Conservation (phyloP, 1,140 invertebrate species). For the Caenorhabditis latens region DNA sequence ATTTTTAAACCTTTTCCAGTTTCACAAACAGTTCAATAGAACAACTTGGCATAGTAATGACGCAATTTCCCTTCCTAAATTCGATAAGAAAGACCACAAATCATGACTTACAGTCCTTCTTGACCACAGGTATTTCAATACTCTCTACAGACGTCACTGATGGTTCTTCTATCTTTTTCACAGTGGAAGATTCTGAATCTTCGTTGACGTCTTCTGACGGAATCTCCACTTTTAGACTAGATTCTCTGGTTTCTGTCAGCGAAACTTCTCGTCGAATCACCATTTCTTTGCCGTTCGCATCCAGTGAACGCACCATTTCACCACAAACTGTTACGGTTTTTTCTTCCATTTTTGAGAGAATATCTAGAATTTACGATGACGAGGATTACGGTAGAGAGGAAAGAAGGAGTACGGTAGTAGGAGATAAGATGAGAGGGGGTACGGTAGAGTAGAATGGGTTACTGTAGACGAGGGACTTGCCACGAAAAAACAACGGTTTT, state of each 20-base stretch:
- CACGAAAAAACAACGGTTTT: too few species aligned
- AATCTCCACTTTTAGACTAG: background rate
- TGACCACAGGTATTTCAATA: background rate
- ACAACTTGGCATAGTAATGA: too few species aligned
- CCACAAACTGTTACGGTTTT: slow-evolving; percentile 21
- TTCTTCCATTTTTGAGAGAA: background rate
- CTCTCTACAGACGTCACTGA: background rate
- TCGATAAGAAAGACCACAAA: background rate
- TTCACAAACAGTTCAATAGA: too few species aligned
- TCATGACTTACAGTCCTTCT: slow-evolving; percentile 42
- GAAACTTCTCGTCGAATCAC: slow-evolving; percentile 15
- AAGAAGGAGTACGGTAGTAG: too few species aligned
- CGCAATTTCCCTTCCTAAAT: too few species aligned
- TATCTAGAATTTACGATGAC: too few species aligned
- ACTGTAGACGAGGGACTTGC: too few species aligned
- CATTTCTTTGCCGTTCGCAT: slow-evolving; percentile 26
- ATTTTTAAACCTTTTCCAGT: too few species aligned
- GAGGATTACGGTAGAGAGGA: too few species aligned
- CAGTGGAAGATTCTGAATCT: background rate
- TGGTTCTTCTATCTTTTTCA: background rate
- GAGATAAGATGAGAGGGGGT: too few species aligned
- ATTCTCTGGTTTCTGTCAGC: background rate
- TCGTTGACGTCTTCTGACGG: background rate
- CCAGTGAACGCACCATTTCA: background rate
- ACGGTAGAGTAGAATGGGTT: too few species aligned